These are phyloP conservation scores for Lampris megalopsis DNA, from an alignment of 2,113 vertebrate genomes.

Conservation along the genomic window DNA sequence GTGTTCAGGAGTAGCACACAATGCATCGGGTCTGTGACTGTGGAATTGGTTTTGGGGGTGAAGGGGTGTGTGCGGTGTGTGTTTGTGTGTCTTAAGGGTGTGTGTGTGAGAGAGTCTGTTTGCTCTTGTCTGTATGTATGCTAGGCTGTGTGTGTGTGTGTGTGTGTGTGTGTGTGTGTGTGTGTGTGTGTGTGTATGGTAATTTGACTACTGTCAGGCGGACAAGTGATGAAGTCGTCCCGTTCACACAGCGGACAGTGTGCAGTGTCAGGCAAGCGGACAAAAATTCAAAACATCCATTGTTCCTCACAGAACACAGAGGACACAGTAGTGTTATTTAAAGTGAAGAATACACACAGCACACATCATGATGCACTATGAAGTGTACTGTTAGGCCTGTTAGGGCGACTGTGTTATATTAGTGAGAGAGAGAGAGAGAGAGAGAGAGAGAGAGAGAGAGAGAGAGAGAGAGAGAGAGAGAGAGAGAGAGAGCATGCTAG, in stretches of 20 bases:
- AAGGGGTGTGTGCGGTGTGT: conserved; percentile 27
- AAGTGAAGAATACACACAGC: neutral
- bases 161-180: neutral
- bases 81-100: conserved; percentile 4
- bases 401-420: no score
- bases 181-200: conserved; percentile 26
- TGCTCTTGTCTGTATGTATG: conserved; percentile 27
- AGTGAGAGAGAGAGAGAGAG: no score
- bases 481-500: neutral
- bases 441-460: no score
- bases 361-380: neutral
- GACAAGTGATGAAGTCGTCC: conserved; percentile 21
- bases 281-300: neutral
- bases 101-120: conserved; percentile 12
- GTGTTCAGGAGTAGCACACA: conserved; percentile 64
- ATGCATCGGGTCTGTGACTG: conserved; percentile 16
- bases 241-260: conserved; percentile 6
- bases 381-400: no score
- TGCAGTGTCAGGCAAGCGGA: conserved; percentile 1
- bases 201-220: conserved; percentile 54
- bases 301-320: neutral
- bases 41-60: conserved; percentile 48
- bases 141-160: conserved; percentile 20
- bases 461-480: no score
- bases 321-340: no score